Percentiles rank a stretch among this genome's conserved stretches.
Evolutionary conservation across 2,888 invertebrate genomes (phyloP).

Genomic region (Rotaria socialis): DNA sequence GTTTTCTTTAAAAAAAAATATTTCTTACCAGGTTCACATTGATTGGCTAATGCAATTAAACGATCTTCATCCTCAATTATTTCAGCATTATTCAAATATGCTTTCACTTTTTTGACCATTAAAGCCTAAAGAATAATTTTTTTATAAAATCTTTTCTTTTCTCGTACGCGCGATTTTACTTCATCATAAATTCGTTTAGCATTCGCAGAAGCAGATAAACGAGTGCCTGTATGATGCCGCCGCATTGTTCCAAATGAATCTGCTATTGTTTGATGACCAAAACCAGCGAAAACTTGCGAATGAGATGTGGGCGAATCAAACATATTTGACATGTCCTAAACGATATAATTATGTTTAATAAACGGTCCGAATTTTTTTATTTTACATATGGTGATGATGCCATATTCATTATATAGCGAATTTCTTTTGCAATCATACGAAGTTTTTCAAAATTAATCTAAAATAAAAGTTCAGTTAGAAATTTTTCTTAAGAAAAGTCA

Average conservation of each 20-base stretch:
- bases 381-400: constrained; percentile 74
- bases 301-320: constrained; percentile 60
- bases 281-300: constrained; percentile 48
- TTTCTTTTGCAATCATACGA: constrained; percentile 95
- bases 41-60: constrained; percentile 62
- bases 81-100: constrained; percentile 78
- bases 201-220: constrained; percentile 71
- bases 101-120: constrained; percentile 92
- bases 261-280: constrained; percentile 48
- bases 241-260: constrained; percentile 49
- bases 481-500: background rate
- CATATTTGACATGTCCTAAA: constrained; percentile 72
- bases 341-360: background rate
- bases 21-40: constrained; percentile 18
- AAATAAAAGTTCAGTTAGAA: background rate
- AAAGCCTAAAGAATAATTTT: constrained; percentile 67
- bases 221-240: constrained; percentile 63
- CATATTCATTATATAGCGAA: constrained; percentile 70
- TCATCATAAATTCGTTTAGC: constrained; percentile 98
- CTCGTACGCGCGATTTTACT: constrained; percentile 52
- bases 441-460: constrained; percentile 81
- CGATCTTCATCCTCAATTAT: constrained; percentile 85
- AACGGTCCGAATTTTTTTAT: background rate
- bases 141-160: background rate
- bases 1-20: background rate